Evolutionary conservation across 2,113 vertebrate species (phyloP).

Genomic region (Thymallus thymallus): DNA sequence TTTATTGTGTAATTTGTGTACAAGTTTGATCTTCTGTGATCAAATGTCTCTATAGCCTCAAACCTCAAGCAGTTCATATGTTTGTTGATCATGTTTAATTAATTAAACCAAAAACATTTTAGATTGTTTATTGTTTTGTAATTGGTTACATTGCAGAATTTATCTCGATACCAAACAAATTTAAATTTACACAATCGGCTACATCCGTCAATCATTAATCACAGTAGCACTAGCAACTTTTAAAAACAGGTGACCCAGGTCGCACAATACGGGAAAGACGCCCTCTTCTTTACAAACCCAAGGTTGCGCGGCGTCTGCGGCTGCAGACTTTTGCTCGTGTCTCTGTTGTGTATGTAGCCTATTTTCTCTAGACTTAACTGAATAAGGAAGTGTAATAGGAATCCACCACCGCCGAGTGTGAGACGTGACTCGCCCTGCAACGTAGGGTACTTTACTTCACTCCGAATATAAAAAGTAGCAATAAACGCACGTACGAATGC

Average conservation of each 20-base stretch:
- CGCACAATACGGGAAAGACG: background rate
- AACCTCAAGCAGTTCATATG: background rate
- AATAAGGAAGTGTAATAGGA: slow-evolving; percentile 11
- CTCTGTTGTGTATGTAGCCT: background rate
- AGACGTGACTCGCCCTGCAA: background rate
- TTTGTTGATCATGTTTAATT: too few species aligned
- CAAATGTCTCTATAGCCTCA: background rate
- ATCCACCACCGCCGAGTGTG: background rate
- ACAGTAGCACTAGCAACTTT: background rate
- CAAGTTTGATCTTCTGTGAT: background rate
- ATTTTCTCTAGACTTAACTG: background rate
- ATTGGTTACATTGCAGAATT: too few species aligned
- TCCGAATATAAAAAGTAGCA: background rate
- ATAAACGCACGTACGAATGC: background rate
- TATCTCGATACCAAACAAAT: too few species aligned
- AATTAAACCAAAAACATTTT: too few species aligned
- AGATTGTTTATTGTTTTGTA: too few species aligned
- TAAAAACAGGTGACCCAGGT: background rate
- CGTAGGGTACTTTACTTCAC: background rate
- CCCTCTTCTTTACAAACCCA: background rate
- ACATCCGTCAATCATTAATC: background rate
- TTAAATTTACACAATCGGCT: too few species aligned
- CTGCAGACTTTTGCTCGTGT: background rate
- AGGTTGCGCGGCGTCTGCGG: background rate
- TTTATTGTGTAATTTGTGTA: background rate